Base-by-base conservation (phyloP, 2,888 invertebrate genomes). In the Eupeodes latifasciatus region DNA sequence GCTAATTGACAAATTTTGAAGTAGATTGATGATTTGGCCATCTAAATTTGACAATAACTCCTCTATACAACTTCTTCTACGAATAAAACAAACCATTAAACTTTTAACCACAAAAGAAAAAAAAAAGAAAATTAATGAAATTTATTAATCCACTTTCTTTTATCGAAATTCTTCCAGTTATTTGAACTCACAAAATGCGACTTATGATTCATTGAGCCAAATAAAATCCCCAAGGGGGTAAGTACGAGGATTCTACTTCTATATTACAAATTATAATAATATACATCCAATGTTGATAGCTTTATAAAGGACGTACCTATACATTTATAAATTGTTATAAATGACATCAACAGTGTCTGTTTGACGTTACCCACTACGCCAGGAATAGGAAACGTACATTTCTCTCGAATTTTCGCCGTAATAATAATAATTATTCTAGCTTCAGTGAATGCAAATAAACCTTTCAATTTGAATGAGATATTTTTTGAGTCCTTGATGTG, bases 401-500 rank as follows among this genome's bases (percentile, higher is more conserved):
- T 10, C 36, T 76, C 51, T 80, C 81, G 66, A 66, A 77, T 62
- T 62, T 51, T 51, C 27, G 11, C 59, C 71, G 40, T 9, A 40
- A 51, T 75, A 78, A 77, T 57, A 77, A 81, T 85, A 62, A 81
- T 81, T 72, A 66, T 80, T 55, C 74, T 53, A 69, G 84, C 84
- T 81, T 53, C 78, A 88, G 69, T 51, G 62, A 78, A 88, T 11
- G 81, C 81, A 88, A 88, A 88, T 88, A 88, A 88, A 88, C 88
- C 88, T 85, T 88, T 88, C 88, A 88, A 88, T 88, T 88, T 85
- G 88, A 69, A 81, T 88, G 81, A 88, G 85, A 85, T 88, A 81
- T 49, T 85, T 78, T 75, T 19, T 16, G 57, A 83, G 82, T 71
- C 53, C 67, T 79, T 55, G 51, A 27, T 27, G 27, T 27, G 27